A percentile compares a stretch with the other conserved stretches of the same genome.
Conservation (phyloP, 2,113 vertebrate species). For the Pluvianellus socialis region DNA sequence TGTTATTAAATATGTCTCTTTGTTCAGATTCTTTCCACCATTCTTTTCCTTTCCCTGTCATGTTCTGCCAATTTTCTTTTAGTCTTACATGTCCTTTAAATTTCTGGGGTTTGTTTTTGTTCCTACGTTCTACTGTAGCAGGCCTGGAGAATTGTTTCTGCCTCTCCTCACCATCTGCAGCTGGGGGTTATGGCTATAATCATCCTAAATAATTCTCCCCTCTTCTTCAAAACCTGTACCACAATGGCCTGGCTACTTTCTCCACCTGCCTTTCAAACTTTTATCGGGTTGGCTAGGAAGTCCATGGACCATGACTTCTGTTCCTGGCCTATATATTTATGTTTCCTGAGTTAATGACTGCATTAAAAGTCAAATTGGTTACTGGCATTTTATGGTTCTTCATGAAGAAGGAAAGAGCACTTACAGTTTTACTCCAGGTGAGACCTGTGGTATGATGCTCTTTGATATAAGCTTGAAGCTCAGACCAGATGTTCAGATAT, state of each 20-base stretch:
- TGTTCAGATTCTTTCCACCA: neutral
- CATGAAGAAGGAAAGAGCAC: slow-evolving; percentile 45
- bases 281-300: neutral
- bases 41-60: neutral
- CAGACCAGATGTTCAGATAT: slow-evolving; percentile 92
- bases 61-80: neutral
- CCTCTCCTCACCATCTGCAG: neutral
- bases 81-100: neutral
- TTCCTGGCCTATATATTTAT: neutral
- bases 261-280: neutral
- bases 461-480: slow-evolving; percentile 93
- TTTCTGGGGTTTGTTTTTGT: neutral
- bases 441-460: slow-evolving; percentile 92
- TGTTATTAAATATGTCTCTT: neutral
- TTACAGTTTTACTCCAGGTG: slow-evolving; percentile 91
- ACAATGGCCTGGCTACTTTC: neutral
- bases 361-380: neutral
- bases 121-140: neutral
- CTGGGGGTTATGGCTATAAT: neutral
- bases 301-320: neutral
- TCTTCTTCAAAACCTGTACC: neutral
- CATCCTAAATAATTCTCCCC: neutral
- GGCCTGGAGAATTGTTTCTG: neutral
- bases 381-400: neutral
- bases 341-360: neutral